Evolutionary conservation across 2,888 invertebrate genomes (phyloP), one percentile per base, ranked within the genome.

Genomic region (Ectropis crepuscularia): DNA sequence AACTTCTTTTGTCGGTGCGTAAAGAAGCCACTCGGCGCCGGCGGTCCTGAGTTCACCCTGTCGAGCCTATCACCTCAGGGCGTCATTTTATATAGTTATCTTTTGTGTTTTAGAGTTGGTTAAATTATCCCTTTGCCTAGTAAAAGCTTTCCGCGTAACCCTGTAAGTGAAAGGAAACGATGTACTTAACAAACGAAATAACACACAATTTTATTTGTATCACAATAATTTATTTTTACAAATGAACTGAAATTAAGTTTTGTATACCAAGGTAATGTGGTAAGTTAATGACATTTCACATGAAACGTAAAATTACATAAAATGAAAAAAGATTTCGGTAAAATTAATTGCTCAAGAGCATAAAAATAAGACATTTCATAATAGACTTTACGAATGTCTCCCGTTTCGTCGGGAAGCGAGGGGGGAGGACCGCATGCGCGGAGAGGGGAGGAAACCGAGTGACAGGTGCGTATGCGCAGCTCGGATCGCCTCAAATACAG

Each of bases 181-280:
- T 28, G 16, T 28, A 28, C 16, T 28, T 28, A 28, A n/a, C n/a
- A n/a, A 28, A 61, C 28, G 63, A 74, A 65, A 61, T 64, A 73
- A 75, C 69, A 79, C 78, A 74, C 70, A 72, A 74, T 65, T 74
- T 65, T 76, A 50, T 77, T 86, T 92, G 83, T 93, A 93, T 93
- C 93, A 92, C 93, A 93, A 93, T 93, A 93, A 93, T 93, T 93
- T 92, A 93, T 93, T 93, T 80, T 91, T 91, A 93, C 92, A 92
- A 92, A 89, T 87, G 88, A 89, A 65, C 53, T 57, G 64, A 57
- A 57, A 65, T 89, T 85, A 85, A 87, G 86, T 90, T 90, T 90
- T 89, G 86, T 84, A 89, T 86, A 86, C 85, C 86, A 87, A 87
- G 80, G 85, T 81, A 82, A 28, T 82, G 78, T 80, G 84, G 83